A percentile compares a stretch with the other conserved stretches of the same genome.
These are phyloP conservation scores for Limnodromus scolopaceus DNA, from an alignment of 2,797 vertebrate genomes.

Conservation along the genomic window DNA sequence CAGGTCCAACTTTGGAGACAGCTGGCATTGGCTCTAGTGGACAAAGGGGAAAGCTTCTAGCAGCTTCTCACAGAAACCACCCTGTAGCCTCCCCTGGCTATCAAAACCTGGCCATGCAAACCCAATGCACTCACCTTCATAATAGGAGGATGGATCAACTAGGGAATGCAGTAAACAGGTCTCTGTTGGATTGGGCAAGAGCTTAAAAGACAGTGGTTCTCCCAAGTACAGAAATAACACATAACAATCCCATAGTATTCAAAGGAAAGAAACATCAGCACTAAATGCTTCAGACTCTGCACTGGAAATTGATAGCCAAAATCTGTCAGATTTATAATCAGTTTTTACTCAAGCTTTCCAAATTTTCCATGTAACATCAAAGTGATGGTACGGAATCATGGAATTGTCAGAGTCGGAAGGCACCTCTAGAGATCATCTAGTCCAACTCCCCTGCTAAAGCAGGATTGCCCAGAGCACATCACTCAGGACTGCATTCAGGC, in stretches of 20 bases:
- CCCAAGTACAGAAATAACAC: background rate
- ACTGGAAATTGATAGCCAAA: background rate
- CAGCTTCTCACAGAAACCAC: background rate
- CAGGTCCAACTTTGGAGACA: fast-evolving
- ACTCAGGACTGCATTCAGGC: no score
- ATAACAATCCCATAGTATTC: background rate
- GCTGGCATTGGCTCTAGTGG: background rate
- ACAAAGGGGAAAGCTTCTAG: background rate
- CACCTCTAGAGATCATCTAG: no score
- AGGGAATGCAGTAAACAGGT: background rate
- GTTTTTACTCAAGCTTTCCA: background rate
- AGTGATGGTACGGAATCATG: no score
- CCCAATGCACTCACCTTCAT: background rate
- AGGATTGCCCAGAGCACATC: no score
- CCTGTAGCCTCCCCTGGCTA: background rate
- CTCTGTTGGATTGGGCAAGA: background rate
- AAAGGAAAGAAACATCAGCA: background rate
- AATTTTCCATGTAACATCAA: background rate
- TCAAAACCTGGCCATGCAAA: background rate
- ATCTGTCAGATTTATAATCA: background rate
- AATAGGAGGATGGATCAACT: background rate
- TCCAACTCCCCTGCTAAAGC: no score
- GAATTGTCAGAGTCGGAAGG: no score
- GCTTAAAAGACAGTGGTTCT: background rate
- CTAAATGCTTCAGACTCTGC: background rate